Conservation (phyloP, 2,888 invertebrate species). For the Zygothrica quintamaculata region DNA sequence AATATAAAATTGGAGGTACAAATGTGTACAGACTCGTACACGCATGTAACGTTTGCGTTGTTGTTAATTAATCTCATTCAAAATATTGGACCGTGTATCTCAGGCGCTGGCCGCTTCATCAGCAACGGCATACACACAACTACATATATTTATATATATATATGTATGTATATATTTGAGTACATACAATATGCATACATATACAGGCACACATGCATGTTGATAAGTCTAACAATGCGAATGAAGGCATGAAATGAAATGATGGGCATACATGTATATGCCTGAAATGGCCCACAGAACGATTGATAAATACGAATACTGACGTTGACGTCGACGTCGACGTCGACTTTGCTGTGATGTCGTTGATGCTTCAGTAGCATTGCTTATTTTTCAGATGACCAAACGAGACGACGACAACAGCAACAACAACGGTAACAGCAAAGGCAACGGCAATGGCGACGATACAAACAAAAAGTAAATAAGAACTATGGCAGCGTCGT, state of each 20-base stretch:
- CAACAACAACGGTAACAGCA: slow-evolving; percentile 29
- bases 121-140: slow-evolving; percentile 28
- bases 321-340: slow-evolving; percentile 14
- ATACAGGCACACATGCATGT: slow-evolving; percentile 14
- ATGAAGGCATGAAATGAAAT: slow-evolving; percentile 41
- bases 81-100: slow-evolving; percentile 55
- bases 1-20: slow-evolving; percentile 11
- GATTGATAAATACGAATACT: slow-evolving; percentile 69
- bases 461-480: slow-evolving; percentile 55
- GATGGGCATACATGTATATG: slow-evolving; percentile 45
- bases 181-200: slow-evolving; percentile 7
- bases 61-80: slow-evolving; percentile 66
- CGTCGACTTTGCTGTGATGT: slow-evolving; percentile 7
- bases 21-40: slow-evolving; percentile 24
- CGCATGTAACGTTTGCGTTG: slow-evolving; percentile 49
- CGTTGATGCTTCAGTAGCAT: too few relatives aligned
- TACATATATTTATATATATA: too few relatives aligned
- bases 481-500: slow-evolving; percentile 45
- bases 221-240: slow-evolving; percentile 69
- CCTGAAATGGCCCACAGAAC: slow-evolving; percentile 59
- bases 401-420: slow-evolving; percentile 45
- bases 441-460: slow-evolving; percentile 13
- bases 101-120: slow-evolving; percentile 48
- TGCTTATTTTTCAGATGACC: slow-evolving; percentile 71
- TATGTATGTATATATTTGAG: too few relatives aligned